phyloP scores from a whole-genome alignment of 2,888 invertebrate species.

The Leptothorax acervorum region DNA sequence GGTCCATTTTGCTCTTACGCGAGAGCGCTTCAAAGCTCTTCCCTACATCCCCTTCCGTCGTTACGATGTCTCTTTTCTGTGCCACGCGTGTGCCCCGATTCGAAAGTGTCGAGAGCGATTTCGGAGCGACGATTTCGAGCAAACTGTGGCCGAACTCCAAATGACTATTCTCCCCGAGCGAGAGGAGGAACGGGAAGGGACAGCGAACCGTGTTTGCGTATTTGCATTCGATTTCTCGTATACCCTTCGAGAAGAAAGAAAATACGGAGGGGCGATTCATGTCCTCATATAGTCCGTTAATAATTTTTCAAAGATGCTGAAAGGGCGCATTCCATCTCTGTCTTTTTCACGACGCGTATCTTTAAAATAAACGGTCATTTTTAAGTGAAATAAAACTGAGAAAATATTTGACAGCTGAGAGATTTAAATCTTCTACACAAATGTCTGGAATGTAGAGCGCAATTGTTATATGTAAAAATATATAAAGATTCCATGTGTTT shows the following conservation, averaged over 20 bases:
- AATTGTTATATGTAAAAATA: neutral
- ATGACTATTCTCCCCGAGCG: constrained; percentile 14
- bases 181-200: neutral
- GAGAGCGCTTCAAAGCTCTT: constrained; percentile 1
- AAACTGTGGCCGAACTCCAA: constrained; percentile 37
- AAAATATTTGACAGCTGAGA: neutral
- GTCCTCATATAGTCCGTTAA: neutral
- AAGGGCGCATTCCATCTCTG: neutral
- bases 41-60: neutral
- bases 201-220: constrained; percentile 65
- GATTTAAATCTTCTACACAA: neutral
- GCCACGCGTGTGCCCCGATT: constrained; percentile 25
- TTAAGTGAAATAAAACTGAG: neutral
- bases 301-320: constrained; percentile 1
- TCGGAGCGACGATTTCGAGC: constrained; percentile 34
- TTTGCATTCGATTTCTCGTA: constrained; percentile 83
- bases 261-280: neutral
- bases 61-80: constrained; percentile 18
- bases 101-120: constrained; percentile 37
- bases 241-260: constrained; percentile 13
- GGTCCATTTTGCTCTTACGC: constrained; percentile 28
- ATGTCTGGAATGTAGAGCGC: neutral
- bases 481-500: neutral
- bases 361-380: neutral
- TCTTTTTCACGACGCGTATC: neutral